Conservation (phyloP, 2,888 invertebrate genomes). For the Eupithecia exiguata region DNA sequence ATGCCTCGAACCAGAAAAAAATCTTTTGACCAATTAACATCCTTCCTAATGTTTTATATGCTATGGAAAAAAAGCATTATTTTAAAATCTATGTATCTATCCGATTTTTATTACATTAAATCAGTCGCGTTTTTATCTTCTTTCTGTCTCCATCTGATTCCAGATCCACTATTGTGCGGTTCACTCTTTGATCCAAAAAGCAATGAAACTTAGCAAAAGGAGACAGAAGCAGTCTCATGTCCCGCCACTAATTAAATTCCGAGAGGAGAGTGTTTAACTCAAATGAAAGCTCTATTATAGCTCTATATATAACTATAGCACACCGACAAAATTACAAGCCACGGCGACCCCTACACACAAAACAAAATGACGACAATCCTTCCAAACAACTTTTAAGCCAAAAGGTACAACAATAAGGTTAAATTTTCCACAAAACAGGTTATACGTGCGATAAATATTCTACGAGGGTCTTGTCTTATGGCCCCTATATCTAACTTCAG, state of each 20-base stretch:
- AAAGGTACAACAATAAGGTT: slow-evolving; percentile 7
- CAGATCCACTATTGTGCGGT: too few relatives aligned
- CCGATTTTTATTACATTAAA: too few relatives aligned
- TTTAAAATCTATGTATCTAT: too few relatives aligned
- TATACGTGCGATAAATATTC: slow-evolving; percentile 45
- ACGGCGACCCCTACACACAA: slow-evolving; percentile 34
- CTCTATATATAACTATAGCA: too few relatives aligned
- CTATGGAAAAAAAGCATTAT: too few relatives aligned
- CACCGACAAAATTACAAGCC: slow-evolving; percentile 52
- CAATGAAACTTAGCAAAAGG: slow-evolving; percentile 25
- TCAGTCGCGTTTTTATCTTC: background rate
- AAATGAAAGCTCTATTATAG: slow-evolving; percentile 58
- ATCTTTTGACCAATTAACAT: too few relatives aligned
- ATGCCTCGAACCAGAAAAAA: too few relatives aligned
- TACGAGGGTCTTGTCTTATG: slow-evolving; percentile 49
- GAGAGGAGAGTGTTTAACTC: slow-evolving; percentile 43
- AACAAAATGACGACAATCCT: slow-evolving; percentile 37
- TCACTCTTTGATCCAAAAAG: slow-evolving; percentile 8
- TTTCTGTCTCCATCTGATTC: background rate
- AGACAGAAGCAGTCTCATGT: slow-evolving; percentile 16
- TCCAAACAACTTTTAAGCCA: slow-evolving; percentile 6
- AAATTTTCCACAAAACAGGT: slow-evolving; percentile 8
- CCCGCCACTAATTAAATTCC: slow-evolving; percentile 41
- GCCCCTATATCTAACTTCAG: slow-evolving; percentile 56
- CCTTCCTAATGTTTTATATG: too few relatives aligned